phyloP scores from a whole-genome alignment of 2,888 invertebrate species.

The Nebria salina region DNA sequence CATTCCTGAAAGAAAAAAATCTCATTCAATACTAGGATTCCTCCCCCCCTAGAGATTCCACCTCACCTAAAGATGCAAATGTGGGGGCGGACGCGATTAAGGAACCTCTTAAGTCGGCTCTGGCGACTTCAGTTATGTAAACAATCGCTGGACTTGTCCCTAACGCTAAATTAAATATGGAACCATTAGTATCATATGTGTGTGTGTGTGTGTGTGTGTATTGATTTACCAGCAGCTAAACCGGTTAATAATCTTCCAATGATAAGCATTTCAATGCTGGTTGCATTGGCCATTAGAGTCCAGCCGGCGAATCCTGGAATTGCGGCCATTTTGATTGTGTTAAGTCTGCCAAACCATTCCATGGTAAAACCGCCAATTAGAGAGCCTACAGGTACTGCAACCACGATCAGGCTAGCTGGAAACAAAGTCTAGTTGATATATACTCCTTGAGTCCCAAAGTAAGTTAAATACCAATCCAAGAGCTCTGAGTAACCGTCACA shows the following conservation, averaged over 20 bases:
- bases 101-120: conserved; percentile 70
- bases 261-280: conserved; percentile 65
- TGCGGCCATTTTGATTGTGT: conserved; percentile 66
- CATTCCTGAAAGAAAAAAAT: conserved; percentile 62
- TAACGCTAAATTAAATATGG: conserved; percentile 58
- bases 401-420: conserved; percentile 68
- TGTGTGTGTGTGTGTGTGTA: no score
- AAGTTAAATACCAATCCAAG: conserved; percentile 64
- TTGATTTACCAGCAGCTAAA: conserved; percentile 62
- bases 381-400: conserved; percentile 67
- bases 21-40: not conserved
- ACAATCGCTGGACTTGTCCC: conserved; percentile 71
- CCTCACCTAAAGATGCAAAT: conserved; percentile 67
- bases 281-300: conserved; percentile 66
- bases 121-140: conserved; percentile 70
- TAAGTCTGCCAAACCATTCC: conserved; percentile 67
- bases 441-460: not conserved
- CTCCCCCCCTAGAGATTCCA: no score
- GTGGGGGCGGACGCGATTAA: conserved; percentile 69
- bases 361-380: conserved; percentile 67
- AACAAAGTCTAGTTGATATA: conserved; percentile 47
- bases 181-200: no score
- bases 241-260: conserved; percentile 67
- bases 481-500: conserved; percentile 61
- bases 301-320: conserved; percentile 68